These are phyloP conservation scores for Connochaetes taurinus DNA, from an alignment of 2,113 vertebrate genomes.

Conservation along the genomic window DNA sequence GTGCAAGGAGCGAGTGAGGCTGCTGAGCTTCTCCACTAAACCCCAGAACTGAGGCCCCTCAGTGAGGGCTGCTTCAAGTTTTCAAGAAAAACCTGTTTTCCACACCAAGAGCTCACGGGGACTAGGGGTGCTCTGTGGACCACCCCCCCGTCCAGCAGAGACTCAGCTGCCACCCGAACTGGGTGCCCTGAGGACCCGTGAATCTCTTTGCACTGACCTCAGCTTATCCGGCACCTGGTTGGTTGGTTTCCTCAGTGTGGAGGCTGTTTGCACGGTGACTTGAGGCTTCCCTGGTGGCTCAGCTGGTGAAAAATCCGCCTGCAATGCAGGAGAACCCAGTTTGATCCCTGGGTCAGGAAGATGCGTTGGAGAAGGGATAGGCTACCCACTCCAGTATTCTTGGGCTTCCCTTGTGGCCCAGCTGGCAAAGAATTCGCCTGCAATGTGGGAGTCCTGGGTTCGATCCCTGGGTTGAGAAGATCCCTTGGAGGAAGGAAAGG, in stretches of 20 bases:
- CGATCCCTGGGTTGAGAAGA: background rate
- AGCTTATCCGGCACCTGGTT: background rate
- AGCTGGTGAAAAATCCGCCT: background rate
- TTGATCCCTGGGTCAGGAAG: background rate
- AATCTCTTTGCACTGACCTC: background rate
- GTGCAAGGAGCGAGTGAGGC: background rate
- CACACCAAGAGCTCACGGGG: background rate
- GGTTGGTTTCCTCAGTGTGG: background rate
- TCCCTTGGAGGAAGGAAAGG: background rate
- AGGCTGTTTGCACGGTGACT: background rate
- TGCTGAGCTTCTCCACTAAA: background rate
- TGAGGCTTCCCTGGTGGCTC: background rate
- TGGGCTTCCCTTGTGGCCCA: background rate
- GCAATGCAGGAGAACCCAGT: background rate
- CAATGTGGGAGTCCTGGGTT: background rate
- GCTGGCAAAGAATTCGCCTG: background rate
- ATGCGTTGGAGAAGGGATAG: background rate
- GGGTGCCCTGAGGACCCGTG: background rate
- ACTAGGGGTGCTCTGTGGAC: background rate
- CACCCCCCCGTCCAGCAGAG: accelerated
- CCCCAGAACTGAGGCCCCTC: background rate
- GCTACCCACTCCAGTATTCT: background rate
- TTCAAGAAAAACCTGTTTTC: background rate
- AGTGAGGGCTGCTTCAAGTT: background rate
- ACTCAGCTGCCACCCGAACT: background rate